Evolutionary conservation across 2,113 vertebrate species (phyloP).

Genomic region (Mola mola): DNA sequence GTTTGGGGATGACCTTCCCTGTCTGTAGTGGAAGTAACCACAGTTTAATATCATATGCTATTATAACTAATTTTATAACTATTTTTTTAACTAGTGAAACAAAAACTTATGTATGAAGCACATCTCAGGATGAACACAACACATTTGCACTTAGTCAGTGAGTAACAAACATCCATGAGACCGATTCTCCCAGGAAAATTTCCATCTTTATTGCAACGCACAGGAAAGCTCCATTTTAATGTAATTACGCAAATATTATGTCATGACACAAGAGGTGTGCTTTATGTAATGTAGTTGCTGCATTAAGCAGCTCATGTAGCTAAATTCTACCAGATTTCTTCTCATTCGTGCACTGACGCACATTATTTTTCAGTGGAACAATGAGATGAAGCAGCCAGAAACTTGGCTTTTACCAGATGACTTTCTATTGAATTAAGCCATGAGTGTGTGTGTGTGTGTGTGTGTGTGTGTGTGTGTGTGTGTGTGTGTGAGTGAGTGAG

Average conservation of each 20-base stretch:
- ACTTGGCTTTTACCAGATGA: conserved; percentile 41
- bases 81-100: no score
- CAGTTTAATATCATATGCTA: no score
- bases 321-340: conserved; percentile 22
- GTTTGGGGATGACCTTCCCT: no score
- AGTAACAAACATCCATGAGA: conserved; percentile 1
- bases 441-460: conserved; percentile 13
- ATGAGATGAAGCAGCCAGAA: conserved; percentile 39
- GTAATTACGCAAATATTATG: conserved; percentile 51
- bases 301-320: conserved; percentile 38
- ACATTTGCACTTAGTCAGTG: neutral
- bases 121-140: conserved; percentile 1
- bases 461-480: conserved; percentile 6
- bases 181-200: conserved; percentile 9
- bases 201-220: conserved; percentile 13
- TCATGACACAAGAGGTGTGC: conserved; percentile 28
- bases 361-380: conserved; percentile 41
- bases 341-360: conserved; percentile 10
- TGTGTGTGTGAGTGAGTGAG: conserved; percentile 5
- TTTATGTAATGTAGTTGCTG: conserved; percentile 23
- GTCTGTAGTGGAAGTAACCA: no score
- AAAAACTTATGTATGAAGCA: no score
- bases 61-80: no score
- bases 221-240: conserved; percentile 19
- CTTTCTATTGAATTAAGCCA: conserved; percentile 37